Evolutionary conservation across 2,113 vertebrate genomes (phyloP), one percentile per base, ranked within the genome.

Genomic region (Atlantisia rogersi): DNA sequence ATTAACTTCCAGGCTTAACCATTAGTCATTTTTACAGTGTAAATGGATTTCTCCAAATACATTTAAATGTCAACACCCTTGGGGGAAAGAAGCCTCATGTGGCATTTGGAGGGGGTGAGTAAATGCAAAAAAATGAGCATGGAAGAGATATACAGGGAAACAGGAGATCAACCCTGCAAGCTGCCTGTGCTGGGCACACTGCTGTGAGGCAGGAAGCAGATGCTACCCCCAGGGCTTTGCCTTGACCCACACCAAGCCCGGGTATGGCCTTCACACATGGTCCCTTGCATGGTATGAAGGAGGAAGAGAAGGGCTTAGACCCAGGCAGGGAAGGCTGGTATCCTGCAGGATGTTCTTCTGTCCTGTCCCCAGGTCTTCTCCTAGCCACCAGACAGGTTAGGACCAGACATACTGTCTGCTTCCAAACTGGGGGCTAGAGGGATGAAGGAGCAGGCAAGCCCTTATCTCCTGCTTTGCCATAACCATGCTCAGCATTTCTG

Each of bases 1-100:
- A 59, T 58, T 69, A 60, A 42, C 29, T 75, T 75, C 22, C 31
- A 88, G n/a, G n/a, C 12, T 93, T 79, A 84, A 70, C 25, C 22
- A 46, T 93, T 40, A 81, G 12, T 58, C 32, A 80, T 17, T 85
- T 79, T 82, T 50, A 73, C 22, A 67, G 79, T 46, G 64, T 15
- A 69, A 69, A 82, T 20, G 17, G 37, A 39, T 94, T 84, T 75
- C 70, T 95, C 78, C 39, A 70, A 71, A 39, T 48, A 31, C 44
- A 37, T 90, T 89, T 40, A 76, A 52, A 83, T 42, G 39, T 14
- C 52, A 78, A 9, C 28, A 31, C 6, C 18, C 53, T 8, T 18
- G 17, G 29, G 31, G 55, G 12, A 88, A 77, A 48, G 56, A 76
- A 53, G 24, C 25, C 39, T 68, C 53, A 8, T 10, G 28, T 26